Percentiles rank a stretch among this genome's conserved stretches.
phyloP scores from a whole-genome alignment of 1,140 invertebrate genomes.

The Phthorimaea operculella region DNA sequence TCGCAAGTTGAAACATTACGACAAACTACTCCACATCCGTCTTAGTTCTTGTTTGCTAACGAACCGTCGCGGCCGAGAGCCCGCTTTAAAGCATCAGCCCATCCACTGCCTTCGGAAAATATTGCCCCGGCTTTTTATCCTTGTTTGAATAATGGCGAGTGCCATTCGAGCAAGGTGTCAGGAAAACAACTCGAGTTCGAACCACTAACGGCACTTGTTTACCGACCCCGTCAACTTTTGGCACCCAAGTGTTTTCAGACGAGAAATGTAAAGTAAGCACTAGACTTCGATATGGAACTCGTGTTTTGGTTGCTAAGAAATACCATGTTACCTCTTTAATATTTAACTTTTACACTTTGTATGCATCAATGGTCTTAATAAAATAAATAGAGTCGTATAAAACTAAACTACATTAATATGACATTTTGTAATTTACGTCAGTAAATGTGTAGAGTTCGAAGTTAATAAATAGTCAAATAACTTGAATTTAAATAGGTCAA shows the following conservation, averaged over 20 bases:
- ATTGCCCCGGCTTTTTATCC: slow-evolving; percentile 64
- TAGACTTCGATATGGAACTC: neutral
- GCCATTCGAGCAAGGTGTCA: slow-evolving; percentile 60
- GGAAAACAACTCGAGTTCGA: slow-evolving; percentile 54
- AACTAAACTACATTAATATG: no score
- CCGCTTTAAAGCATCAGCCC: slow-evolving; percentile 64
- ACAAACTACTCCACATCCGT: slow-evolving; percentile 26
- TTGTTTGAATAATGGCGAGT: slow-evolving; percentile 64
- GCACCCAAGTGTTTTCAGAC: slow-evolving; percentile 52
- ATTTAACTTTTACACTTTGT: no score
- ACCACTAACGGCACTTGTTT: slow-evolving; percentile 62
- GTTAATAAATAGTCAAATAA: no score
- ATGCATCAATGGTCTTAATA: no score
- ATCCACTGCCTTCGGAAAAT: slow-evolving; percentile 60
- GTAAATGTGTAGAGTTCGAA: no score
- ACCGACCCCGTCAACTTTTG: slow-evolving; percentile 55
- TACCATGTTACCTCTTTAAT: no score
- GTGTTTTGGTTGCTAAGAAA: no score
- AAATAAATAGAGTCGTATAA: no score
- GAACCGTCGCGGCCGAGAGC: slow-evolving; percentile 54
- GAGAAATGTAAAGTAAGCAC: slow-evolving; percentile 59
- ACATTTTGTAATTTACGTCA: no score
- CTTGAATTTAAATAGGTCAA: no score
- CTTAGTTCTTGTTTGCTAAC: slow-evolving; percentile 60
- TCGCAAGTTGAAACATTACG: slow-evolving; percentile 4